Conservation (phyloP, 2,113 vertebrate genomes). For the Vulpes ferrilata region DNA sequence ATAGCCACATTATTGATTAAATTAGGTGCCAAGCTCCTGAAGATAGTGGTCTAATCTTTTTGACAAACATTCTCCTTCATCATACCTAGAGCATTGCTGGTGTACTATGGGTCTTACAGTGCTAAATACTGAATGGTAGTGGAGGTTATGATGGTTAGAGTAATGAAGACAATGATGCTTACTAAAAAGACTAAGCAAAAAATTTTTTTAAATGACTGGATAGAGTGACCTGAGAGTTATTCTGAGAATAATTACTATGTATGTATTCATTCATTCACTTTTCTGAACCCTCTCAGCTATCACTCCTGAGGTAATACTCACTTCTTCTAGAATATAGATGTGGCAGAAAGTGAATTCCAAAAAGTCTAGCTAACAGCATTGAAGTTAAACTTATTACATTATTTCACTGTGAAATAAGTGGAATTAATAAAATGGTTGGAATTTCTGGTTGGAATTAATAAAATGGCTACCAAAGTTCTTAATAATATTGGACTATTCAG, state of each 20-base stretch:
- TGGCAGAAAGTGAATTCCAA: background rate
- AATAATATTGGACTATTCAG: background rate
- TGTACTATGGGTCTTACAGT: background rate
- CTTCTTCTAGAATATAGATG: background rate
- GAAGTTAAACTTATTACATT: background rate
- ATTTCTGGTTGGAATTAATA: conserved; percentile 30
- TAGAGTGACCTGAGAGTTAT: background rate
- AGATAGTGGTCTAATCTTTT: background rate
- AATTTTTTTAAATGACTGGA: background rate
- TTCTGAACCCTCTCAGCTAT: background rate
- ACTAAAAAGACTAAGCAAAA: background rate
- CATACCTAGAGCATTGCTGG: background rate
- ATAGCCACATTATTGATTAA: background rate
- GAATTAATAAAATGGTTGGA: too few species aligned
- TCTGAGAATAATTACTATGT: background rate
- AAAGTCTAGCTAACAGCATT: background rate
- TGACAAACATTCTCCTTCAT: background rate
- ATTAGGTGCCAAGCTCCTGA: background rate
- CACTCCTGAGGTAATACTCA: background rate
- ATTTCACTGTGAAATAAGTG: background rate
- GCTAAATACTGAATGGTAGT: background rate
- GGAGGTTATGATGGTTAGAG: background rate
- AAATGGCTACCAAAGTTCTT: conserved; percentile 8
- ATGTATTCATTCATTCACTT: background rate
- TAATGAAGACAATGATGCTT: background rate